Percentiles rank a stretch among this genome's conserved stretches.
Evolutionary conservation across 2,888 invertebrate genomes (phyloP).

Genomic region (Sinodicranocentrus sp.): DNA sequence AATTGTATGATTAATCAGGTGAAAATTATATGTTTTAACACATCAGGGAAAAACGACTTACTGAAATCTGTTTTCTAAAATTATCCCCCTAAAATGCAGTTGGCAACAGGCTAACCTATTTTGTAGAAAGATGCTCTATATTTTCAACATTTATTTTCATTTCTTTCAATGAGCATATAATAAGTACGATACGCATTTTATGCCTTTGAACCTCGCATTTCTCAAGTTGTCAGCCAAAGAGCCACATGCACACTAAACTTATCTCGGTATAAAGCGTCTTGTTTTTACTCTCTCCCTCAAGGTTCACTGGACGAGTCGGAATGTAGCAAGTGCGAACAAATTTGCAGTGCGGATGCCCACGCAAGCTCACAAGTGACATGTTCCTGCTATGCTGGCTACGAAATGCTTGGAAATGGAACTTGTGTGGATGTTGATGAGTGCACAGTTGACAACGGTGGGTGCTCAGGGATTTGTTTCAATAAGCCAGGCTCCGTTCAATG

Average conservation of each 20-base stretch:
- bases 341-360: conserved; percentile 73
- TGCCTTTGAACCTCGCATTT: no score
- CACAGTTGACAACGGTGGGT: conserved; percentile 82
- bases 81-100: no score
- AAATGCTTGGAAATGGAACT: conserved; percentile 71
- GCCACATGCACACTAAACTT: no score
- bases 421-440: conserved; percentile 80
- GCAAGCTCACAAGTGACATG: conserved; percentile 71
- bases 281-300: no score
- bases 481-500: conserved; percentile 81
- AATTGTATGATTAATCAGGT: conserved; percentile 75
- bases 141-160: no score
- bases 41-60: not conserved
- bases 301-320: conserved; percentile 74
- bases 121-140: no score
- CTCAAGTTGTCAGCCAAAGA: no score
- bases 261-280: no score
- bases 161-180: no score
- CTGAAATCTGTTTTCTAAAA: no score
- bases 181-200: no score
- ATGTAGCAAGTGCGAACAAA: conserved; percentile 76
- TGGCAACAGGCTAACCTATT: no score
- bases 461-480: conserved; percentile 84
- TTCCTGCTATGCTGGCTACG: conserved; percentile 75
- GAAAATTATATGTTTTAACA: conserved; percentile 74